Evolutionary conservation across 1,140 invertebrate genomes (phyloP).

Genomic region (Drosophila mayri): DNA sequence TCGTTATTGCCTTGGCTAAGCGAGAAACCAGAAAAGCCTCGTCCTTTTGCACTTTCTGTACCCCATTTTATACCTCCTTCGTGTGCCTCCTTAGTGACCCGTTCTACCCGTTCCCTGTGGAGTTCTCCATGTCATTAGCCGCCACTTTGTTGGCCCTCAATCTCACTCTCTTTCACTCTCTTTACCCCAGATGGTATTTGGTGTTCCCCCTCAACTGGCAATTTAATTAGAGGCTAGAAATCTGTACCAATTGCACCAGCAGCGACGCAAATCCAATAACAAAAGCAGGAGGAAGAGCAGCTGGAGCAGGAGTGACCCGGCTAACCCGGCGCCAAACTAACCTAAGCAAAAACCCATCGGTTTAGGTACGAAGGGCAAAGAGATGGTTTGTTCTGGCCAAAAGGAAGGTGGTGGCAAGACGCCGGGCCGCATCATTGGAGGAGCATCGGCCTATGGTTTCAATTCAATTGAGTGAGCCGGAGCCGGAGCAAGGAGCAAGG

Average conservation of each 20-base stretch:
- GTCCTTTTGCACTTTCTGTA: not conserved
- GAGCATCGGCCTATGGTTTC: conserved; percentile 43
- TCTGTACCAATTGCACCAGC: conserved; percentile 29
- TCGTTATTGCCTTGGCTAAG: not conserved
- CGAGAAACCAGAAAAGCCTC: not conserved
- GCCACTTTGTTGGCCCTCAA: conserved; percentile 16
- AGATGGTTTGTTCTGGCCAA: not conserved
- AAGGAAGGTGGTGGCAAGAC: conserved; percentile 11
- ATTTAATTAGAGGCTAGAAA: conserved; percentile 38
- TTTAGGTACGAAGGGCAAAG: not conserved
- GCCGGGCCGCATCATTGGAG: conserved; percentile 13
- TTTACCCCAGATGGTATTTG: conserved; percentile 13
- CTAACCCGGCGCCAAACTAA: conserved; percentile 13
- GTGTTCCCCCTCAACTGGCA: conserved; percentile 7
- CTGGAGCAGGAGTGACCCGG: not conserved
- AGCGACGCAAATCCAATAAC: conserved; percentile 39
- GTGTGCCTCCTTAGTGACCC: not conserved
- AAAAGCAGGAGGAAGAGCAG: not conserved
- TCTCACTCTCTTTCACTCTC: not conserved
- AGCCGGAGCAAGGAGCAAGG: not conserved
- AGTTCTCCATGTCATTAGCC: conserved; percentile 25
- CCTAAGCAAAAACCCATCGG: conserved; percentile 13
- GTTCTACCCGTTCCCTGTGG: not conserved
- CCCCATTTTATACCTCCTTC: not conserved
- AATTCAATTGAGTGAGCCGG: conserved; percentile 54